Percentiles rank a stretch among this genome's conserved stretches.
These are phyloP conservation scores for Parazoanthus atlanticus DNA, from an alignment of 92 coral and sea anemone species.

Conservation along the genomic window DNA sequence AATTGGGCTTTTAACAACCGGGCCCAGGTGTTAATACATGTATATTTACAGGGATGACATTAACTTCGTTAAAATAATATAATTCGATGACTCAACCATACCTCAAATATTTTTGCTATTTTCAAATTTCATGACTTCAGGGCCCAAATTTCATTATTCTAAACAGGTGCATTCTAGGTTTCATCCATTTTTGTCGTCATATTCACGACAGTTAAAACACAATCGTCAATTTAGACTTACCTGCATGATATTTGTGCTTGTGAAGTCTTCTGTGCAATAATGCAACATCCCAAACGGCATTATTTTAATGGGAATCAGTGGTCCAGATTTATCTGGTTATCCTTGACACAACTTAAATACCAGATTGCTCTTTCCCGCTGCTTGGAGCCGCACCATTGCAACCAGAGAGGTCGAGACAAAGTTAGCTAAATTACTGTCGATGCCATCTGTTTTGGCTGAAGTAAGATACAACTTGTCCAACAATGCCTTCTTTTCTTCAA, in stretches of 20 bases:
- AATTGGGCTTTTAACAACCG: too few species aligned
- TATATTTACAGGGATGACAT: too few species aligned
- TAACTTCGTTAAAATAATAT: too few species aligned
- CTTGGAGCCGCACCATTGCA: constrained; percentile 46
- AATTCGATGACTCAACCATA: too few species aligned
- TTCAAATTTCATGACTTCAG: too few species aligned
- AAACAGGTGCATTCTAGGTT: constrained; percentile 4
- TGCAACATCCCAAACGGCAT: too few species aligned
- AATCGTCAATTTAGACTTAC: too few species aligned
- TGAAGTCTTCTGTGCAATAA: constrained; percentile 49
- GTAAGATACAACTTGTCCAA: background rate
- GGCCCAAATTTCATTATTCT: background rate
- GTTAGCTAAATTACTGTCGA: too few species aligned
- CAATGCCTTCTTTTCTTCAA: background rate
- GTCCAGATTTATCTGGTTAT: constrained; percentile 9
- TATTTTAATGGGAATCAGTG: too few species aligned
- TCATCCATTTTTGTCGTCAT: background rate
- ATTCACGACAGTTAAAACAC: background rate
- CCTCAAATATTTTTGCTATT: too few species aligned
- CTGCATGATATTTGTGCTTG: constrained; percentile 45
- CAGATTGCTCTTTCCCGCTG: constrained; percentile 36
- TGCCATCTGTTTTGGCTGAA: too few species aligned
- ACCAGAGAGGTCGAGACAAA: constrained; percentile 25
- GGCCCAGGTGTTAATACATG: too few species aligned
- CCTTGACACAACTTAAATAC: constrained; percentile 27